Conservation (phyloP, 2,888 invertebrate genomes). For the Ganaspis brasiliensis region DNA sequence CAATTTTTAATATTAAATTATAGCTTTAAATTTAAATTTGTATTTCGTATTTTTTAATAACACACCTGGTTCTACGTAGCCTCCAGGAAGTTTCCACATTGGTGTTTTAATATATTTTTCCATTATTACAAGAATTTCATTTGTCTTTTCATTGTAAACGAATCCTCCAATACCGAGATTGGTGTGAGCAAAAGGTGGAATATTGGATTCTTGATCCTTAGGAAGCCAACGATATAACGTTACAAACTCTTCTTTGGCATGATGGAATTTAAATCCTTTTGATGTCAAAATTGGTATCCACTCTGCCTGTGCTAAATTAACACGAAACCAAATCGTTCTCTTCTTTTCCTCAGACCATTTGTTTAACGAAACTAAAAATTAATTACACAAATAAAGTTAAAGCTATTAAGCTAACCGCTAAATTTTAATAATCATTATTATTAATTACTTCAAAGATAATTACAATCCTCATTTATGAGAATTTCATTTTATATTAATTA, state of each 20-base stretch:
- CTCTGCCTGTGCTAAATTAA: slow-evolving; percentile 85
- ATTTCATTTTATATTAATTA: too few relatives aligned
- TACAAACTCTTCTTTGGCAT: slow-evolving; percentile 89
- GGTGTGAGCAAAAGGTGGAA: slow-evolving; percentile 92
- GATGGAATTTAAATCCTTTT: slow-evolving; percentile 93
- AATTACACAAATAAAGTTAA: neutral
- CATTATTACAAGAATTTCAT: slow-evolving; percentile 90
- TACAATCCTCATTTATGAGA: too few relatives aligned
- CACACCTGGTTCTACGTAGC: slow-evolving; percentile 92
- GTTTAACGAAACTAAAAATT: slow-evolving; percentile 85
- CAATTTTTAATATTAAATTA: too few relatives aligned
- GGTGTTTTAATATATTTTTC: slow-evolving; percentile 83
- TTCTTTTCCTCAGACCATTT: slow-evolving; percentile 85
- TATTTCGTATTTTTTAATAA: neutral
- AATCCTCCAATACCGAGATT: slow-evolving; percentile 92
- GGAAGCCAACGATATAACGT: slow-evolving; percentile 93
- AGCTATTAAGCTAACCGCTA: neutral
- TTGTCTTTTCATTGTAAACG: slow-evolving; percentile 87
- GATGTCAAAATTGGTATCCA: slow-evolving; percentile 90
- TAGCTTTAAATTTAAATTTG: too few relatives aligned
- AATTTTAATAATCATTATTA: neutral
- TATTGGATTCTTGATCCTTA: slow-evolving; percentile 83
- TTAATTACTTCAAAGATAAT: too few relatives aligned
- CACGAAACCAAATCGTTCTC: slow-evolving; percentile 91
- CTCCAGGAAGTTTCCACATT: slow-evolving; percentile 95